Evolutionary conservation across 2,113 vertebrate genomes (phyloP).

Genomic region (Naja naja): DNA sequence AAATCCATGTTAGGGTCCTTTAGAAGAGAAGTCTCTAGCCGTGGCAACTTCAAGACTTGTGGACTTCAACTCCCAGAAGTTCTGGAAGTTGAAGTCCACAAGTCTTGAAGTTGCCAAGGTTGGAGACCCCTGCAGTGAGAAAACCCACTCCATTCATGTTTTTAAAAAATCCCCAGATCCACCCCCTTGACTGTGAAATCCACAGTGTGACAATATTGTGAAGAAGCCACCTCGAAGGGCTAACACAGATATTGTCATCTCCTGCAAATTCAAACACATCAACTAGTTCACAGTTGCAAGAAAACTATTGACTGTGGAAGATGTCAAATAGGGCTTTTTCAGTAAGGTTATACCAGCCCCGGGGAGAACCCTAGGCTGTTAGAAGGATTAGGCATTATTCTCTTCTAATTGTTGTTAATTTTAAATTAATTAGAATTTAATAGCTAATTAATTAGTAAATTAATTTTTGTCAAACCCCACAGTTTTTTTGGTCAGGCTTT

Average conservation of each 20-base stretch:
- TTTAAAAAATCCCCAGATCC: not conserved
- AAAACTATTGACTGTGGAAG: not conserved
- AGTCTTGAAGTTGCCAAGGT: no score
- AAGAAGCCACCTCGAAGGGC: not conserved
- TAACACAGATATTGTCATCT: not conserved
- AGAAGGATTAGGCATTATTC: not conserved
- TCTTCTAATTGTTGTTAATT: not conserved
- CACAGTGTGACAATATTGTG: not conserved
- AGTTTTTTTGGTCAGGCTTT: not conserved
- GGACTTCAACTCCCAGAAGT: no score
- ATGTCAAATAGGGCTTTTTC: not conserved
- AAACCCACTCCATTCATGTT: not conserved
- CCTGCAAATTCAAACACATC: not conserved
- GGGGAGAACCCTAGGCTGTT: not conserved
- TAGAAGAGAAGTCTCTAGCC: not conserved
- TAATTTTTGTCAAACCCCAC: not conserved
- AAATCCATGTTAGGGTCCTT: not conserved
- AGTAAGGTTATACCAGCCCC: not conserved
- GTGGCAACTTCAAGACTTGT: no score
- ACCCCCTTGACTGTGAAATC: not conserved
- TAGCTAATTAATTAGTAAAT: not conserved
- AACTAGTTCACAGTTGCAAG: not conserved
- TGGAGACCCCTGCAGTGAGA: not conserved
- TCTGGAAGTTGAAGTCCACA: no score
- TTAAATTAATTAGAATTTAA: not conserved